Evolutionary conservation across 1,140 invertebrate species (phyloP).

Genomic region (Drosophila littoralis): DNA sequence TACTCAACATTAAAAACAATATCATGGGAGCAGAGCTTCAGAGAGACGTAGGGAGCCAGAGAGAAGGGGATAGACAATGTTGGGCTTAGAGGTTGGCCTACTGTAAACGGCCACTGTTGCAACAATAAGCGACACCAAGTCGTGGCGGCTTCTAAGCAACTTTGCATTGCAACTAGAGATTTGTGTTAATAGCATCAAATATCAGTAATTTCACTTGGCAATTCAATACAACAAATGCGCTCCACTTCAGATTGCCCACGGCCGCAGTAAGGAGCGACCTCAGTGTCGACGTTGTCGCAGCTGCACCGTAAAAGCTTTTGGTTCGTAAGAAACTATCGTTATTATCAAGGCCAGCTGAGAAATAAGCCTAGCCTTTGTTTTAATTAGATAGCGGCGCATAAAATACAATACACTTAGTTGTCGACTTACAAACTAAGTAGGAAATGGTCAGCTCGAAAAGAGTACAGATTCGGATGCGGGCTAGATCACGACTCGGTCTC

Average conservation of each 20-base stretch:
- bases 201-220: constrained; percentile 76
- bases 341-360: constrained; percentile 62
- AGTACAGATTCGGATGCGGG: constrained; percentile 27
- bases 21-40: constrained; percentile 21
- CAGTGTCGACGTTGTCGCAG: constrained; percentile 19
- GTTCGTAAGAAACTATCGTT: constrained; percentile 22
- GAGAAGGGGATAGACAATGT: background rate
- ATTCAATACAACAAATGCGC: constrained; percentile 58
- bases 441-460: constrained; percentile 57
- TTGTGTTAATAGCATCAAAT: constrained; percentile 82
- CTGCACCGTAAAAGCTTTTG: constrained; percentile 42
- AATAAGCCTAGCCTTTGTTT: constrained; percentile 67
- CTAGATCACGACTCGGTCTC: constrained; percentile 27
- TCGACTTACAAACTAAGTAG: constrained; percentile 61
- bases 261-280: constrained; percentile 55
- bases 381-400: constrained; percentile 74
- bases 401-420: constrained; percentile 69
- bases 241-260: constrained; percentile 29
- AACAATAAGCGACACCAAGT: constrained; percentile 29
- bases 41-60: background rate
- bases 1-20: constrained; percentile 58
- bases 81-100: constrained; percentile 6
- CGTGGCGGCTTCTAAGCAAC: constrained; percentile 31
- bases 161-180: constrained; percentile 61
- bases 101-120: constrained; percentile 42